A percentile compares a stretch with the other conserved stretches of the same genome.
These are phyloP conservation scores for Iphiclides podalirius DNA, from an alignment of 2,888 invertebrate genomes.

Conservation along the genomic window DNA sequence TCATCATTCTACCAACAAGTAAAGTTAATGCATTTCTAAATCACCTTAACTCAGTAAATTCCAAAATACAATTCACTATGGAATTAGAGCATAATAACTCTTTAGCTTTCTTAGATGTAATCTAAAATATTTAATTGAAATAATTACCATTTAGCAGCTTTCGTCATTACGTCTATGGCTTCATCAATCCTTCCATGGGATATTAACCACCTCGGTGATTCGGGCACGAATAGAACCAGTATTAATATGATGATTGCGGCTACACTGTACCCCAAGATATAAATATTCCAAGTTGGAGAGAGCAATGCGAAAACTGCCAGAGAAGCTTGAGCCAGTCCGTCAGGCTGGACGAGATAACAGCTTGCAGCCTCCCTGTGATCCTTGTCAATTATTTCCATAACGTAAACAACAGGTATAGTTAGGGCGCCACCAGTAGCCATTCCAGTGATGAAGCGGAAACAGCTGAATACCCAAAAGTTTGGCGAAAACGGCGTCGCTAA, in stretches of 20 bases:
- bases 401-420: slow-evolving; percentile 67
- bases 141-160: slow-evolving; percentile 51
- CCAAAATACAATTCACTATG: no score
- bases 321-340: slow-evolving; percentile 38
- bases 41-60: no score
- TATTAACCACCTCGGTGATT: slow-evolving; percentile 58
- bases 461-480: slow-evolving; percentile 74
- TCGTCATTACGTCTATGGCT: slow-evolving; percentile 41
- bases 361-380: slow-evolving; percentile 57
- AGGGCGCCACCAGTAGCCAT: slow-evolving; percentile 87
- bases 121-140: neutral
- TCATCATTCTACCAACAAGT: no score
- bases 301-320: slow-evolving; percentile 45
- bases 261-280: slow-evolving; percentile 36
- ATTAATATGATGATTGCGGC: slow-evolving; percentile 37
- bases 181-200: slow-evolving; percentile 41
- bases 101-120: no score
- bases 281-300: slow-evolving; percentile 43
- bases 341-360: slow-evolving; percentile 37
- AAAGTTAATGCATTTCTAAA: no score
- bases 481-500: slow-evolving; percentile 82
- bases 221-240: slow-evolving; percentile 43
- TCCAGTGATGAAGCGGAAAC: slow-evolving; percentile 83
- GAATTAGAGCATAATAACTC: no score
- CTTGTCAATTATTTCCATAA: slow-evolving; percentile 81